Percentiles rank a stretch among this genome's conserved stretches.
Evolutionary conservation across 2,888 invertebrate species (phyloP).

Genomic region (Drosophila pegasa): DNA sequence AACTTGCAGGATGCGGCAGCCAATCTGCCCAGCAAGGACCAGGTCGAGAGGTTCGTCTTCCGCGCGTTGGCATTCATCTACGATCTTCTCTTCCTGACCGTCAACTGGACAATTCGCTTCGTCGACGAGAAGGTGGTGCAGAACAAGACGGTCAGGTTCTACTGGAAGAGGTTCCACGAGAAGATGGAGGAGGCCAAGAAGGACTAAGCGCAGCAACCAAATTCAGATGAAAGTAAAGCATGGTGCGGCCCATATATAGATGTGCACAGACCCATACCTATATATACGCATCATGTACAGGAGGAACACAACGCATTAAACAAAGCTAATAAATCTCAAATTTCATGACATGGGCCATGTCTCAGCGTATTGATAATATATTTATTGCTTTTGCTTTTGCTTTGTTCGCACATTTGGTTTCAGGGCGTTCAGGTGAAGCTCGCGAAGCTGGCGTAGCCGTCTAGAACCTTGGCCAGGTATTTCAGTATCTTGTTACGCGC

Average conservation of each 20-base stretch:
- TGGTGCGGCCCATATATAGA: background rate
- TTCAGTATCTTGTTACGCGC: constrained; percentile 88
- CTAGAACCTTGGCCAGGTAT: constrained; percentile 66
- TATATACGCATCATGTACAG: background rate
- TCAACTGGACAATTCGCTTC: constrained; percentile 55
- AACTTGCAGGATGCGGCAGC: constrained; percentile 54
- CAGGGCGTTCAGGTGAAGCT: constrained; percentile 35
- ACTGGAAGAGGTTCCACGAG: constrained; percentile 74
- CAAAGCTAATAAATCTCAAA: constrained; percentile 42
- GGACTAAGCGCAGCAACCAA: constrained; percentile 39
- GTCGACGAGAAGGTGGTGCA: constrained; percentile 63
- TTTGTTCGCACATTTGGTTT: constrained; percentile 9
- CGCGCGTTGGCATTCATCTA: constrained; percentile 78
- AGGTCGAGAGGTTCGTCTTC: constrained; percentile 79
- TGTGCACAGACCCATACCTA: background rate
- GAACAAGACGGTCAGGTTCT: constrained; percentile 62
- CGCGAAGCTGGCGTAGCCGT: constrained; percentile 50
- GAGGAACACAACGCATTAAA: constrained; percentile 18
- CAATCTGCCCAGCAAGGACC: constrained; percentile 74
- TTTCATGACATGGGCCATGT: constrained; percentile 13
- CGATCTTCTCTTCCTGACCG: constrained; percentile 67
- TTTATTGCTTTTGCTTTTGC: constrained; percentile 11
- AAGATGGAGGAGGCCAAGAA: constrained; percentile 80
- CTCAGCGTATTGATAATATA: constrained; percentile 3
- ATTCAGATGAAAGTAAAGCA: background rate